phyloP scores from a whole-genome alignment of 2,797 vertebrate species.

The Cossypha dichroa region DNA sequence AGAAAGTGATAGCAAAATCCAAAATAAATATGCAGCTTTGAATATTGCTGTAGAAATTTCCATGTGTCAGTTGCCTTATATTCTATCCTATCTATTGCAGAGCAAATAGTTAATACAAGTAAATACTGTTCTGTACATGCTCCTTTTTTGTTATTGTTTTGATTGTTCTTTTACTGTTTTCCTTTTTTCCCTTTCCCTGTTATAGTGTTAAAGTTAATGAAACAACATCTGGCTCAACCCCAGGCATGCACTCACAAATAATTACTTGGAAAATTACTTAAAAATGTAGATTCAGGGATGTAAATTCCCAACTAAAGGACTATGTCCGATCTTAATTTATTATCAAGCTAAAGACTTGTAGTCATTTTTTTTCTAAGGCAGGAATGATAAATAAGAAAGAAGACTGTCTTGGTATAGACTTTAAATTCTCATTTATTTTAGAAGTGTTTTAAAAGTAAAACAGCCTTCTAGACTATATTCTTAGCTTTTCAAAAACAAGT shows the following conservation, averaged over 20 bases:
- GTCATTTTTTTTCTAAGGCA: not conserved
- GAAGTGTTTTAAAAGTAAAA: not conserved
- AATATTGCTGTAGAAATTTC: not conserved
- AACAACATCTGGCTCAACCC: not conserved
- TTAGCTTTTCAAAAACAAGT: not conserved
- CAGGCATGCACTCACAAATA: not conserved
- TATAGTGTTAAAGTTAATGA: not conserved
- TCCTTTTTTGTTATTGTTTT: not conserved
- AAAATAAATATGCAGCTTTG: not conserved
- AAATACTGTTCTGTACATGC: not conserved
- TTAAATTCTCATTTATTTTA: not conserved
- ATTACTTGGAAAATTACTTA: slow-evolving; percentile 28
- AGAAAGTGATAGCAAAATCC: not conserved
- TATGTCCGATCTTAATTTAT: not conserved
- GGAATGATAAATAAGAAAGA: not conserved
- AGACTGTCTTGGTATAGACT: not conserved
- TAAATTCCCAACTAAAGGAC: not conserved
- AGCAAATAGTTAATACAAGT: not conserved
- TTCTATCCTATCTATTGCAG: not conserved
- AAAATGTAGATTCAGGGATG: not conserved
- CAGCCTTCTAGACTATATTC: not conserved
- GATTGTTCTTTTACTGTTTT: not conserved
- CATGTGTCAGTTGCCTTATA: not conserved
- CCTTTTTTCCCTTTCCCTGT: not conserved
- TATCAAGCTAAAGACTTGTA: not conserved